Percentiles rank a stretch among this genome's conserved stretches.
Conservation (phyloP, 2,797 vertebrate species). For the Serranus cabrilla region DNA sequence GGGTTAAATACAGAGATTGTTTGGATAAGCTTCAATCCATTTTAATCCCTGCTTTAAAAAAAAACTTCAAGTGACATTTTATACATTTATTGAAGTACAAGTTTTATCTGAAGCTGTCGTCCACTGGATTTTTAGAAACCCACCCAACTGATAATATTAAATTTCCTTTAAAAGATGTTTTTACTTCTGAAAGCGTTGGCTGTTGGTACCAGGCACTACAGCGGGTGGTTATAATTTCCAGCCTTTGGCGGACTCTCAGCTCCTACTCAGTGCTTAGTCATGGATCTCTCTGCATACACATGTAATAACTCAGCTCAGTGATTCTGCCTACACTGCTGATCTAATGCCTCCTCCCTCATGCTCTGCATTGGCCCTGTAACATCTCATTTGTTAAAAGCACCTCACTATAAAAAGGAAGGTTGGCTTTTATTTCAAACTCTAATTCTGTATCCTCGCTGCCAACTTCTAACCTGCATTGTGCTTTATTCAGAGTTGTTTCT, state of each 20-base stretch:
- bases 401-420: conserved; percentile 10
- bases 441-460: neutral
- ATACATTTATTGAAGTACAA: no score
- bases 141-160: neutral
- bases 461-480: neutral
- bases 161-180: neutral
- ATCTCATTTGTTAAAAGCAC: conserved; percentile 60
- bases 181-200: neutral
- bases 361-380: conserved; percentile 34
- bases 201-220: conserved; percentile 14
- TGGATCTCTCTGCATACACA: conserved; percentile 56
- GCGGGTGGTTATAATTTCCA: conserved; percentile 35
- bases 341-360: conserved; percentile 27
- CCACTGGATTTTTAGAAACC: conserved; percentile 2
- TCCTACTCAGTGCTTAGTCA: conserved; percentile 73
- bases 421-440: conserved; percentile 16
- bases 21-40: neutral
- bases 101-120: neutral
- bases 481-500: neutral
- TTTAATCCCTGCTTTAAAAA: neutral
- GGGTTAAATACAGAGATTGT: conserved; percentile 7
- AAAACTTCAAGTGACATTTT: neutral
- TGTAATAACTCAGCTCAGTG: conserved; percentile 59
- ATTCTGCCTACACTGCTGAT: conserved; percentile 53
- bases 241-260: conserved; percentile 43